These are phyloP conservation scores for Pavo muticus DNA, from an alignment of 2,113 vertebrate species.

Conservation along the genomic window DNA sequence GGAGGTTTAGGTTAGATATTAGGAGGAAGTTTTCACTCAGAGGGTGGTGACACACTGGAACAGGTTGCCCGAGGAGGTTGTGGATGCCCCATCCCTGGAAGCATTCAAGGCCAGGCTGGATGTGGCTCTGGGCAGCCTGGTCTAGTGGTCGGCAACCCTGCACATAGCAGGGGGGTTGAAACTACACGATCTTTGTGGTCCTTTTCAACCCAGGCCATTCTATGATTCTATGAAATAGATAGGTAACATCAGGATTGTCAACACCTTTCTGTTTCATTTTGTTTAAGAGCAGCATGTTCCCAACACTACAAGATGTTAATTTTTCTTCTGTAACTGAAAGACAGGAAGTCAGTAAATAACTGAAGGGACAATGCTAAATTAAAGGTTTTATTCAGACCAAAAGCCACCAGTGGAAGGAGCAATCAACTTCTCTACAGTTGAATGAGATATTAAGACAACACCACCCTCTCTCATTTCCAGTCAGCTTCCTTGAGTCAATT, in stretches of 20 bases:
- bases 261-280: neutral
- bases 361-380: neutral
- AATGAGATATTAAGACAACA: neutral
- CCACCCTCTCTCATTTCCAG: neutral
- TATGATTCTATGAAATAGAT: neutral
- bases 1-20: no score
- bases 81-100: no score
- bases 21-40: no score
- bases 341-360: neutral
- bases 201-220: no score
- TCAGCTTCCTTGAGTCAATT: neutral
- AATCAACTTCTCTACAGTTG: neutral
- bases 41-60: no score
- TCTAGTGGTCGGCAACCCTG: no score
- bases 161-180: no score
- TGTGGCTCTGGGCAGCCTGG: no score
- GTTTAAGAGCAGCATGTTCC: neutral
- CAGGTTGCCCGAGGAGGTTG: no score
- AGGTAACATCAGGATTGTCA: neutral
- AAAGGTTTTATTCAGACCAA: neutral
- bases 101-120: no score
- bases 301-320: neutral
- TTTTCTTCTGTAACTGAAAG: neutral
- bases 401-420: neutral
- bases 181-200: no score